Evolutionary conservation across 2,113 vertebrate species (phyloP).

Genomic region (Ailurus styani): DNA sequence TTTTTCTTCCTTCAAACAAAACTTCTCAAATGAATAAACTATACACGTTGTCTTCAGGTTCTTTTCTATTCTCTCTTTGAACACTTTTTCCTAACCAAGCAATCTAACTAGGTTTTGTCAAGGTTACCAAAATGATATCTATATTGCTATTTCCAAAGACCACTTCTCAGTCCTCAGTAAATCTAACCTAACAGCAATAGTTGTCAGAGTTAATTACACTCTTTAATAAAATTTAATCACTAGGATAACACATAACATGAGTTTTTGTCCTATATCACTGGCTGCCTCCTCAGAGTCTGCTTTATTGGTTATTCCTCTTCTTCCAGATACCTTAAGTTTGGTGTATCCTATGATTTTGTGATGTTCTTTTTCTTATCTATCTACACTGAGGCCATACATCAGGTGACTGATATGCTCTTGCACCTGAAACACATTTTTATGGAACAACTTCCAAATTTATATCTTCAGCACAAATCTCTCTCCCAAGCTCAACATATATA

Average conservation of each 20-base stretch:
- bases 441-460: background rate
- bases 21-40: background rate
- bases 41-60: background rate
- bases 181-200: background rate
- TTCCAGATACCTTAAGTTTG: background rate
- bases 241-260: background rate
- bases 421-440: background rate
- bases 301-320: background rate
- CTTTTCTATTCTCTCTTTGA: background rate
- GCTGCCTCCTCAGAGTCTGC: background rate
- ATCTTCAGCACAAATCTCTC: background rate
- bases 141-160: background rate
- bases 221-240: background rate
- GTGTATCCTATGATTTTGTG: background rate
- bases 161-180: background rate
- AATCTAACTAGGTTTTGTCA: background rate
- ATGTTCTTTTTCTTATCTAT: background rate
- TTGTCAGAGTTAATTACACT: background rate
- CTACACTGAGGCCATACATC: background rate
- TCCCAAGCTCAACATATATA: background rate
- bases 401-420: background rate
- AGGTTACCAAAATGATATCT: background rate
- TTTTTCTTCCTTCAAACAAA: background rate
- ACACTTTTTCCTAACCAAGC: background rate
- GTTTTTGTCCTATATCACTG: background rate